Percentiles rank a stretch among this genome's conserved stretches.
phyloP scores from a whole-genome alignment of 1,140 invertebrate genomes.

The Trigoniulus corallinus region DNA sequence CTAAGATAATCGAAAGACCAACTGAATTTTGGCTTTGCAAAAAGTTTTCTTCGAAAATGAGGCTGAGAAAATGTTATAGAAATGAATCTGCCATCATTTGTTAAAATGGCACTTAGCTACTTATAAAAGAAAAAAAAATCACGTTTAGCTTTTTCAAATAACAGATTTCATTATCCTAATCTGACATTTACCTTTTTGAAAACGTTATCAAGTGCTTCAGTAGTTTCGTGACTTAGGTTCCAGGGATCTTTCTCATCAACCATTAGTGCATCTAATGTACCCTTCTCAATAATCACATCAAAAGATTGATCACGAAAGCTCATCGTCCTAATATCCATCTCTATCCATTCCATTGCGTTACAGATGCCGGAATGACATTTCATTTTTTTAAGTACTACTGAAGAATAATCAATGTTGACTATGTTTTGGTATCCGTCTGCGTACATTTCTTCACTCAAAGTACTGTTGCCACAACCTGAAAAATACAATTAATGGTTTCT shows the following conservation, averaged over 20 bases:
- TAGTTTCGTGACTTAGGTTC: slow-evolving; percentile 23
- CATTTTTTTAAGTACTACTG: slow-evolving; percentile 29
- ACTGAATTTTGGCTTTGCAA: slow-evolving; percentile 19
- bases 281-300: slow-evolving; percentile 35
- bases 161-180: slow-evolving; percentile 3
- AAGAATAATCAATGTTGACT: slow-evolving; percentile 32
- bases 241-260: slow-evolving; percentile 31
- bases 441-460: slow-evolving; percentile 29
- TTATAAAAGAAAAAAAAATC: slow-evolving; percentile 4
- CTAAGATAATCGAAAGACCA: slow-evolving; percentile 21
- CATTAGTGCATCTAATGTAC: slow-evolving; percentile 34
- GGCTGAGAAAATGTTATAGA: slow-evolving; percentile 35
- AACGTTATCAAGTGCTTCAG: slow-evolving; percentile 20
- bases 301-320: slow-evolving; percentile 22
- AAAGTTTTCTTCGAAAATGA: slow-evolving; percentile 30
- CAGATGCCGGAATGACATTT: slow-evolving; percentile 14
- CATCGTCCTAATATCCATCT: slow-evolving; percentile 27
- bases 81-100: slow-evolving; percentile 28
- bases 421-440: slow-evolving; percentile 28
- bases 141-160: neutral
- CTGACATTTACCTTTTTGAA: slow-evolving; percentile 19
- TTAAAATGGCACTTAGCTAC: slow-evolving; percentile 24
- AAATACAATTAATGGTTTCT: slow-evolving; percentile 6
- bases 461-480: slow-evolving; percentile 35
- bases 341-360: slow-evolving; percentile 22